A percentile compares a stretch with the other conserved stretches of the same genome.
Conservation (phyloP, 2,888 invertebrate species). For the Podabrus alpinus region DNA sequence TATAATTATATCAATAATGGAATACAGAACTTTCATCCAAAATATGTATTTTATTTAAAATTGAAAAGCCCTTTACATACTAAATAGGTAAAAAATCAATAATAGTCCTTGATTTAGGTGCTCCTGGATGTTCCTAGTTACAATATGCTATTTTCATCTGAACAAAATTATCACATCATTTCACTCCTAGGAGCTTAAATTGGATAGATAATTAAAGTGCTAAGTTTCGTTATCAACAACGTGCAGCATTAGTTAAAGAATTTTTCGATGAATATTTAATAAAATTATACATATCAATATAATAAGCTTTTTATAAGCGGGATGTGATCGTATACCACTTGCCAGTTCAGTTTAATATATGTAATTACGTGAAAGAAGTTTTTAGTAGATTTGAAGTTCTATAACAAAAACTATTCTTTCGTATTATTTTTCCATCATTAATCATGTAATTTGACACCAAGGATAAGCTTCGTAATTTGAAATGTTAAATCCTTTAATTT, state of each 20-base stretch:
- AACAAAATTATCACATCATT: neutral
- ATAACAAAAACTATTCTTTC: neutral
- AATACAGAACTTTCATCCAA: too few relatives aligned
- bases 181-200: neutral
- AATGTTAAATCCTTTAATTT: neutral
- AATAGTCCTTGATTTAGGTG: neutral
- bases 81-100: neutral
- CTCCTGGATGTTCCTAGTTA: neutral
- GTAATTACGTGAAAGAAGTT: neutral
- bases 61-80: too few relatives aligned
- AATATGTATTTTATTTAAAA: too few relatives aligned
- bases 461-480: neutral
- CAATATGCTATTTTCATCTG: neutral
- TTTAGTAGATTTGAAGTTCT: neutral
- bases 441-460: neutral
- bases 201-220: neutral
- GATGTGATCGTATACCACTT: neutral
- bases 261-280: neutral
- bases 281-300: neutral
- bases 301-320: neutral
- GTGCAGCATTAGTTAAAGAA: neutral
- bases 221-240: neutral
- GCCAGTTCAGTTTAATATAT: neutral
- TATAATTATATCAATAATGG: too few relatives aligned
- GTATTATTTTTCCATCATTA: neutral